phyloP scores from a whole-genome alignment of 2,113 vertebrate species.

The Tyrannus savana region DNA sequence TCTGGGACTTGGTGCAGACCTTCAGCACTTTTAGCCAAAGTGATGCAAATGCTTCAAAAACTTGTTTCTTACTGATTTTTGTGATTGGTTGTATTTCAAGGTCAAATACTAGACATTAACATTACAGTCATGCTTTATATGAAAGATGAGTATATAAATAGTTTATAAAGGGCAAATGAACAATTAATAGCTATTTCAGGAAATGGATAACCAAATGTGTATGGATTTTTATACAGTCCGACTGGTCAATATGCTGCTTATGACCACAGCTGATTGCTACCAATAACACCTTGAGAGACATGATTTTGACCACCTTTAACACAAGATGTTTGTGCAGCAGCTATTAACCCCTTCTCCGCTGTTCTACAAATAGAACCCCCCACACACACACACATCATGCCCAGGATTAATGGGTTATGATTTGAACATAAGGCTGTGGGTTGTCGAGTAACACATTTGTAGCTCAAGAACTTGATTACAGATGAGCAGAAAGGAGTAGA shows the following conservation, averaged over 20 bases:
- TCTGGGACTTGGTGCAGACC: not conserved
- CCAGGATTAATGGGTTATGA: not conserved
- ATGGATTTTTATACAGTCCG: not conserved
- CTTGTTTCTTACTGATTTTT: not conserved
- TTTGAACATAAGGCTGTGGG: not conserved
- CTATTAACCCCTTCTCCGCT: constrained; percentile 1
- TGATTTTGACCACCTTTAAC: not conserved
- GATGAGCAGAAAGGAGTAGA: constrained; percentile 31
- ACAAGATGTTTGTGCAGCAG: not conserved
- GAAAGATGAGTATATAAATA: not conserved
- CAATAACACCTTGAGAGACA: not conserved
- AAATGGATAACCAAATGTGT: not conserved
- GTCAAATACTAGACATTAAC: not conserved
- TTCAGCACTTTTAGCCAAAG: not conserved
- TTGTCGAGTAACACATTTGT: constrained; percentile 22
- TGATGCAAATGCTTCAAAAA: not conserved
- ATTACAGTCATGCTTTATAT: not conserved
- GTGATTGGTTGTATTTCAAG: not conserved
- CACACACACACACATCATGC: not conserved
- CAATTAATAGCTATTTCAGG: constrained; percentile 8
- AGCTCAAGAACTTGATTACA: constrained; percentile 49
- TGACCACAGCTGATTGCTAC: not conserved
- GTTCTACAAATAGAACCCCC: not conserved
- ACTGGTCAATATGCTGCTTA: not conserved
- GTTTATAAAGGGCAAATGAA: constrained; percentile 18